Conservation (phyloP, 2,113 vertebrate species). For the Orientallactaga bullata region DNA sequence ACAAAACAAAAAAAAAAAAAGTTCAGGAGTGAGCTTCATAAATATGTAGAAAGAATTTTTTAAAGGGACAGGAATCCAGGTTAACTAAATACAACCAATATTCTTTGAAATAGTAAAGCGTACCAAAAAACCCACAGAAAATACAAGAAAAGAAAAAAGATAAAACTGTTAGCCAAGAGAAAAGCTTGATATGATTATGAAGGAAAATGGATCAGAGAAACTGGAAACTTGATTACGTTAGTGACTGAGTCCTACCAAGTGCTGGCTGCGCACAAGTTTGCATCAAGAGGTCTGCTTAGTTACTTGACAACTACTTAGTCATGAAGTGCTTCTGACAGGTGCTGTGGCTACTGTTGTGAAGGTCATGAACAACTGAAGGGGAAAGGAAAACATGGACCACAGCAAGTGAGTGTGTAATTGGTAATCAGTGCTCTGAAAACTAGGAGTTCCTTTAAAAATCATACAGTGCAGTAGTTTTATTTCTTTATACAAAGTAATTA, state of each 20-base stretch:
- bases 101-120: not conserved
- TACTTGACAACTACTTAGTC: not conserved
- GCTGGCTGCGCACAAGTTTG: not conserved
- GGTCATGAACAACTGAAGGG: not conserved
- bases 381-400: not conserved
- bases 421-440: not conserved
- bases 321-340: not conserved
- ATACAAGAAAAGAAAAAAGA: constrained; percentile 32
- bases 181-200: not conserved
- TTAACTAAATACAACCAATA: not conserved
- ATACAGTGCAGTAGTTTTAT: not conserved
- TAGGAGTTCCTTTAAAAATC: constrained; percentile 16
- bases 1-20: not conserved
- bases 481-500: not conserved
- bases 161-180: not conserved
- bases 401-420: not conserved
- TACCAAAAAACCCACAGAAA: not conserved
- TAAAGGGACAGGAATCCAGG: constrained; percentile 30
- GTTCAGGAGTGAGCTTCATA: not conserved
- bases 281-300: not conserved
- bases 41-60: constrained; percentile 35
- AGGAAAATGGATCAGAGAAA: not conserved
- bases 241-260: not conserved
- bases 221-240: not conserved
- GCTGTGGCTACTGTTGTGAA: not conserved